These are phyloP conservation scores for Rhinogobio ventralis DNA, from an alignment of 2,797 vertebrate genomes.

Conservation along the genomic window DNA sequence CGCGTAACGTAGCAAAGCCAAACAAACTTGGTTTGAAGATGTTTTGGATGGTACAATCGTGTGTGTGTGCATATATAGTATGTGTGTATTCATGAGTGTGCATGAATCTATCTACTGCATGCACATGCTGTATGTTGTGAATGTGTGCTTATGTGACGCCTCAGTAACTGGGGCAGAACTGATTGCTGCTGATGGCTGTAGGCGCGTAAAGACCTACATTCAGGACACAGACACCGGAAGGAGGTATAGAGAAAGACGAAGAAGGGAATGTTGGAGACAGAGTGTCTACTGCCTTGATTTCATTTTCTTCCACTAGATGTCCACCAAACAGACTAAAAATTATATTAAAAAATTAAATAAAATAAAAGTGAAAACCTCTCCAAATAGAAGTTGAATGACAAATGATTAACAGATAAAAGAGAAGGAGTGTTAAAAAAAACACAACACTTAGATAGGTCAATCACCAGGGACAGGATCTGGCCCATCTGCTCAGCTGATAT, in stretches of 20 bases:
- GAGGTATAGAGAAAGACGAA: constrained; percentile 39
- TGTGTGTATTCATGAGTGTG: constrained; percentile 46
- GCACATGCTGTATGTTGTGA: constrained; percentile 55
- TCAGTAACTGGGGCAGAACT: constrained; percentile 84
- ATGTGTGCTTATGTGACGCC: constrained; percentile 68
- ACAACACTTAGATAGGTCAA: constrained; percentile 36
- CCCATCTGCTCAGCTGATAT: constrained; percentile 54
- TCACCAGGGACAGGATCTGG: constrained; percentile 43
- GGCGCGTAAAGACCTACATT: constrained; percentile 82
- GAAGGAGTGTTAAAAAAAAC: constrained; percentile 35
- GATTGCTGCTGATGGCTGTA: constrained; percentile 82
- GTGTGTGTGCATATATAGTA: background rate
- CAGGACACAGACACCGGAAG: constrained; percentile 59
- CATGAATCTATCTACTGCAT: constrained; percentile 27
- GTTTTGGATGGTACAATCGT: background rate
- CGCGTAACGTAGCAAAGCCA: background rate
- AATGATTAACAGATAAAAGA: constrained; percentile 33
- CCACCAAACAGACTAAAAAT: constrained; percentile 50
- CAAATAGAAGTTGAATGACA: background rate
- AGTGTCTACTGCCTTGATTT: constrained; percentile 44
- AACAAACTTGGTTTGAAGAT: background rate
- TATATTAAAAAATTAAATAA: background rate
- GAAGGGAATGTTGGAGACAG: constrained; percentile 52
- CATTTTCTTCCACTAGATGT: constrained; percentile 40
- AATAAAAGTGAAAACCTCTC: background rate